These are phyloP conservation scores for Mustela nigripes DNA, from an alignment of 2,113 vertebrate genomes.

Conservation along the genomic window DNA sequence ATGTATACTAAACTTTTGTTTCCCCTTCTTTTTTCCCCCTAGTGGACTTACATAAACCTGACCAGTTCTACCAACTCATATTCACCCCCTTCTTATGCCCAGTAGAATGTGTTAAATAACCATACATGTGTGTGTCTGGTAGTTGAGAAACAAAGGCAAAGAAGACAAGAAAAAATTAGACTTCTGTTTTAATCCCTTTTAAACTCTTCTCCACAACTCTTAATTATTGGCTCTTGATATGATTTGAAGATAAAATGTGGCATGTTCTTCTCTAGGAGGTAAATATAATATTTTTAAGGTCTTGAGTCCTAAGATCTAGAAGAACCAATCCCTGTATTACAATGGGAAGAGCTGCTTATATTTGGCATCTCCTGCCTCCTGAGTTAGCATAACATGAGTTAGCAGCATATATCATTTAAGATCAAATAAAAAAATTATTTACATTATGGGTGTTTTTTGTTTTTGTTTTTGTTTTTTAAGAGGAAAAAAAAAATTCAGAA, in stretches of 20 bases:
- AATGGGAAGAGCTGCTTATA: background rate
- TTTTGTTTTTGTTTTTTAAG: background rate
- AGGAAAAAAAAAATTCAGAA: background rate
- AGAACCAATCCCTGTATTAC: background rate
- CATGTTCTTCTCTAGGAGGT: background rate
- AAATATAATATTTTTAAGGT: background rate
- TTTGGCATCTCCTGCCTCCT: background rate
- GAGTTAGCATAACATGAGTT: background rate
- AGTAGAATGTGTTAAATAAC: background rate
- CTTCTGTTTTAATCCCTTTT: background rate
- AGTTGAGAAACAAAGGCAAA: background rate
- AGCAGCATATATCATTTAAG: background rate
- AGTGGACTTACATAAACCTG: background rate
- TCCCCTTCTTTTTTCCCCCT: background rate
- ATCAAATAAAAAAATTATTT: background rate
- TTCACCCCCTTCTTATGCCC: background rate
- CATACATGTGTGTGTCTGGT: background rate
- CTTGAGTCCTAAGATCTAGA: background rate
- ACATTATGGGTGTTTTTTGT: background rate
- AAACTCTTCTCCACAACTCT: background rate
- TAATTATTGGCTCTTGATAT: background rate
- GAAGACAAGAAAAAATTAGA: background rate
- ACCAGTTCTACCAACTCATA: background rate
- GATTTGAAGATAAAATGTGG: background rate
- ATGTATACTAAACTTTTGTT: background rate